A percentile compares a stretch with the other conserved stretches of the same genome.
These are phyloP conservation scores for Lasioglossum calceatum DNA, from an alignment of 2,888 invertebrate genomes.

Conservation along the genomic window DNA sequence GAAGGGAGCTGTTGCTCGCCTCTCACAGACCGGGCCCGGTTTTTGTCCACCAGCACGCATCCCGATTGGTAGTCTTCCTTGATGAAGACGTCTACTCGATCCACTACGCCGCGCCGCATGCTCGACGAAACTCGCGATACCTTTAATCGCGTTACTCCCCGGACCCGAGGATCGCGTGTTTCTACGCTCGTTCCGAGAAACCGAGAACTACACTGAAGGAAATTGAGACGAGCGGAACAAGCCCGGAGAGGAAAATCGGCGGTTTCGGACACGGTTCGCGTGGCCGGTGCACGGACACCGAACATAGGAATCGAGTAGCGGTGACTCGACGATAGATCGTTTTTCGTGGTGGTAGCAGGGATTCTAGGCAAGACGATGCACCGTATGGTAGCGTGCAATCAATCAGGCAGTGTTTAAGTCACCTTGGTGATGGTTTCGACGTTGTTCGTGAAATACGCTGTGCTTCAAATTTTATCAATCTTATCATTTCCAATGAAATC, in stretches of 20 bases:
- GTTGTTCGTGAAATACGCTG: neutral
- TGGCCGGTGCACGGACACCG: neutral
- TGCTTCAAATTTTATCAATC: neutral
- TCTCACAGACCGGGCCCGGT: conserved; percentile 50
- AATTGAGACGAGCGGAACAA: neutral
- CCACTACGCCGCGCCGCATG: conserved; percentile 33
- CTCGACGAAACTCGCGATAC: conserved; percentile 65
- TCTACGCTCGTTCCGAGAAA: conserved; percentile 21
- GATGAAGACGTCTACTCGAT: conserved; percentile 79
- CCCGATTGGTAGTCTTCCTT: conserved; percentile 70
- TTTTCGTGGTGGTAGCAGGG: neutral
- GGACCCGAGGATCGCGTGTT: neutral
- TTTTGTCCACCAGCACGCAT: conserved; percentile 61
- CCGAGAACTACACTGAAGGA: neutral
- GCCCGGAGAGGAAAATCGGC: neutral
- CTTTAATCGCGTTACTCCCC: conserved; percentile 66
- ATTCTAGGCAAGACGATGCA: neutral
- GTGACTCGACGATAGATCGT: neutral
- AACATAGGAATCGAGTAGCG: neutral
- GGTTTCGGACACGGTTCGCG: neutral
- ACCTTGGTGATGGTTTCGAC: neutral
- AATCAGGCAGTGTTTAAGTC: neutral
- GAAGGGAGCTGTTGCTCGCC: neutral
- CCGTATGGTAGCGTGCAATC: neutral
- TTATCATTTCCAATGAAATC: neutral